Conservation (phyloP, 2,797 vertebrate species). For the Myripristis jacobus region DNA sequence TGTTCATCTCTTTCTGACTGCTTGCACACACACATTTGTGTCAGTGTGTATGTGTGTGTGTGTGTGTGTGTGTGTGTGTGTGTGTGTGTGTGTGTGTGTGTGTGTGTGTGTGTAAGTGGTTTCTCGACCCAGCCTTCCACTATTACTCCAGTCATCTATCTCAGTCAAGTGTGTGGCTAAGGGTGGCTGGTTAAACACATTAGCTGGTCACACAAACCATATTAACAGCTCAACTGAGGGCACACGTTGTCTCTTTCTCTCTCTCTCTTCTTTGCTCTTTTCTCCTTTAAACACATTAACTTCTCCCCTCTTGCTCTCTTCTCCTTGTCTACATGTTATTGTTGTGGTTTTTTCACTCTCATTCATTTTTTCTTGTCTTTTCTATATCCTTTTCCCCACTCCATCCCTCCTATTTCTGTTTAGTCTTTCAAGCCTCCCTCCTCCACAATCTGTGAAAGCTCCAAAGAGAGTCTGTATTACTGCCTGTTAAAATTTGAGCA, state of each 20-base stretch:
- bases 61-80: constrained; percentile 4
- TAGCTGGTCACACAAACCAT: constrained; percentile 33
- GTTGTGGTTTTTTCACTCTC: too few relatives aligned
- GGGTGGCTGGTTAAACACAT: constrained; percentile 52
- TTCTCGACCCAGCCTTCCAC: background rate
- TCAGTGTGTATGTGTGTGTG: background rate
- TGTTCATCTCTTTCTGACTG: background rate
- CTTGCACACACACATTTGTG: too few relatives aligned
- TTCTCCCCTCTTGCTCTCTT: too few relatives aligned
- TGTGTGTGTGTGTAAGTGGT: background rate
- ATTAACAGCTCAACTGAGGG: constrained; percentile 47
- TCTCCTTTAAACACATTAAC: constrained; percentile 57
- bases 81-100: background rate
- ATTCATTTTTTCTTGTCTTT: too few relatives aligned
- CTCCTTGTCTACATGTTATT: too few relatives aligned
- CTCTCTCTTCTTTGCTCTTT: constrained; percentile 37
- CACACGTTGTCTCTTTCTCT: constrained; percentile 32
- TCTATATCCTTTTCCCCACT: too few relatives aligned
- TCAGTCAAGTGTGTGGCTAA: constrained; percentile 43
- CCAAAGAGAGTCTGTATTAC: too few relatives aligned
- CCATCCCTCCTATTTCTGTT: too few relatives aligned
- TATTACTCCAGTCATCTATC: constrained; percentile 38
- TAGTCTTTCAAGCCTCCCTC: too few relatives aligned
- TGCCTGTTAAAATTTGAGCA: too few relatives aligned
- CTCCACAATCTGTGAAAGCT: too few relatives aligned